Percentiles rank a stretch among this genome's conserved stretches.
phyloP scores from a whole-genome alignment of 2,113 vertebrate genomes.

The Lycocorax pyrrhopterus region DNA sequence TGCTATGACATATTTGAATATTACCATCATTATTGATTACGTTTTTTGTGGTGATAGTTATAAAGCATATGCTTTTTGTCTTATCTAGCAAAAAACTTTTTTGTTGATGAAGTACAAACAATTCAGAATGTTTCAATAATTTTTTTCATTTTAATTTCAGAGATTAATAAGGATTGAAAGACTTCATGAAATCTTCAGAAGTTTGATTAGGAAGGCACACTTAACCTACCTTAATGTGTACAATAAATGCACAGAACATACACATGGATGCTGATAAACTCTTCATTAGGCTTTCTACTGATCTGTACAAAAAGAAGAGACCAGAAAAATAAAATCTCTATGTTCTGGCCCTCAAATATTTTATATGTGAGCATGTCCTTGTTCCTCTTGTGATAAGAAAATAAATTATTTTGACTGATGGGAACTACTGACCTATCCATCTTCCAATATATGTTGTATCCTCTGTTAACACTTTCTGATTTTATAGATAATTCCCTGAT shows the following conservation, averaged over 20 bases:
- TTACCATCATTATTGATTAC: background rate
- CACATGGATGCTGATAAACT: background rate
- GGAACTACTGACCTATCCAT: background rate
- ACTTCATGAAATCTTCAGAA: background rate
- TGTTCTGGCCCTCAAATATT: background rate
- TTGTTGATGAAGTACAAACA: background rate
- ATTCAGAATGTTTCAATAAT: accelerated
- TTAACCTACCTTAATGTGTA: background rate
- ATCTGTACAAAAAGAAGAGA: background rate
- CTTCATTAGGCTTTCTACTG: background rate
- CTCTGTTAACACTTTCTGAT: background rate
- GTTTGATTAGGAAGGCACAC: background rate
- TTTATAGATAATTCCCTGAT: background rate
- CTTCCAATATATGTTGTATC: background rate
- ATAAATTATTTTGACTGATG: background rate
- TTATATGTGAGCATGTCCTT: background rate
- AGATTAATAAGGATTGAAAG: background rate
- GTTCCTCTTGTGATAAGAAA: background rate
- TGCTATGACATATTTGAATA: background rate
- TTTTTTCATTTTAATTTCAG: background rate
- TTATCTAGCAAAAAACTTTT: background rate
- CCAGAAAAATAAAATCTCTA: background rate
- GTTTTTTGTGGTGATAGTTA: background rate
- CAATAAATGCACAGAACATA: background rate
- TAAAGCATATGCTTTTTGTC: background rate